Evolutionary conservation across 2,888 invertebrate species (phyloP), one percentile per base, ranked within the genome.

Genomic region (Vanessa cardui): DNA sequence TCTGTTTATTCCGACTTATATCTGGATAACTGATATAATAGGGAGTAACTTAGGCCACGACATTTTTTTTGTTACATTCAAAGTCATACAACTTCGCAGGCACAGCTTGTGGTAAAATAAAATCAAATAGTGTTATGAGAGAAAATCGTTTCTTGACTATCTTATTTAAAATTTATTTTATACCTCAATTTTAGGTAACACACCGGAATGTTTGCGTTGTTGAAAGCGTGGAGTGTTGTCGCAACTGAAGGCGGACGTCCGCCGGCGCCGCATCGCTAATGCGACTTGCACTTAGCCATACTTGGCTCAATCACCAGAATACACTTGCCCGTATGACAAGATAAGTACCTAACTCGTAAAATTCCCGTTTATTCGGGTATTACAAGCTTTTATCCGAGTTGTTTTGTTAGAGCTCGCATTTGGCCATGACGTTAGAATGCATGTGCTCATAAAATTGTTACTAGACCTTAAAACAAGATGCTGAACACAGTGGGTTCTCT

Each of bases 231-330:
- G 80, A 84, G 84, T 83, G 85, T 81, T 80, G 83, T 83, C 79
- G 80, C 77, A 76, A 74, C 76, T 71, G 72, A 78, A 76, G 75
- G 74, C 87, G 87, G 88, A 89, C 74, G 74, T 91, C 90, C 89
- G 90, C 83, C 89, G 88, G 89, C 90, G 89, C 79, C 89, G 85
- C 83, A 80, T 80, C 84, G 80, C 87, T 90, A 90, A 90, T 89
- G 89, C 87, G 82, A 80, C 76, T 62, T 85, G 88, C 90, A 89
- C 89, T 89, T 89, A 89, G 84, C 82, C 71, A 56, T 68, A 68
- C 69, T 73, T 68, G 64, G 60, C 66, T 70, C 72, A 62, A 74
- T 73, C 73, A 66, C 66, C 68, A 62, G 63, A 66, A 64, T 62
- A 60, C 60, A 63, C 68, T 63, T 65, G 61, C 52, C 39, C 50